These are phyloP conservation scores for Chloroceryle inda DNA, from an alignment of 2,797 vertebrate genomes.

Conservation along the genomic window DNA sequence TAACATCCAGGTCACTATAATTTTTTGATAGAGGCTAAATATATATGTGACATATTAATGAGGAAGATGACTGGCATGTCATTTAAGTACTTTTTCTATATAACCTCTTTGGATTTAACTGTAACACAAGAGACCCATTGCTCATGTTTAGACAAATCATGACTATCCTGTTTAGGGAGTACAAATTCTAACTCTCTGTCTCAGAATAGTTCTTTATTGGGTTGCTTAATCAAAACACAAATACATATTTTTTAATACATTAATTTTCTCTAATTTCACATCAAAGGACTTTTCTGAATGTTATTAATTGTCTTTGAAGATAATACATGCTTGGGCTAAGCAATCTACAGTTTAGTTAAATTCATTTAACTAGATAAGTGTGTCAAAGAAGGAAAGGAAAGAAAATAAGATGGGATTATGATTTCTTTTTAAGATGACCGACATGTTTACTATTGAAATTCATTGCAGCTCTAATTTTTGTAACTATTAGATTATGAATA, in stretches of 20 bases:
- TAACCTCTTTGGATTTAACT: neutral
- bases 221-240: constrained; percentile 16
- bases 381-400: constrained; percentile 18
- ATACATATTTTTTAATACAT: neutral
- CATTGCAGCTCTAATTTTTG: constrained; percentile 5
- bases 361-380: neutral
- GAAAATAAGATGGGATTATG: constrained; percentile 41
- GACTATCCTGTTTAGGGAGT: neutral
- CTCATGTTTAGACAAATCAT: neutral
- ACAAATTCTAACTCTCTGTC: neutral
- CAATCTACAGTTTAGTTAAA: neutral
- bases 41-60: neutral
- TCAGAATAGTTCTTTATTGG: neutral
- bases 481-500: constrained; percentile 26
- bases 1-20: neutral
- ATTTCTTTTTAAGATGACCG: neutral
- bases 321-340: neutral
- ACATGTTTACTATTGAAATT: constrained; percentile 32
- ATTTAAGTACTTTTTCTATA: neutral
- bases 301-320: constrained; percentile 51
- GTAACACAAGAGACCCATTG: neutral
- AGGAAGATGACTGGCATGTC: neutral
- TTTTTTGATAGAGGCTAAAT: neutral
- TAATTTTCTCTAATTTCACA: constrained; percentile 39
- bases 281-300: constrained; percentile 35